Base-by-base conservation (phyloP, 2,797 vertebrate genomes). In the Numenius phaeopus region DNA sequence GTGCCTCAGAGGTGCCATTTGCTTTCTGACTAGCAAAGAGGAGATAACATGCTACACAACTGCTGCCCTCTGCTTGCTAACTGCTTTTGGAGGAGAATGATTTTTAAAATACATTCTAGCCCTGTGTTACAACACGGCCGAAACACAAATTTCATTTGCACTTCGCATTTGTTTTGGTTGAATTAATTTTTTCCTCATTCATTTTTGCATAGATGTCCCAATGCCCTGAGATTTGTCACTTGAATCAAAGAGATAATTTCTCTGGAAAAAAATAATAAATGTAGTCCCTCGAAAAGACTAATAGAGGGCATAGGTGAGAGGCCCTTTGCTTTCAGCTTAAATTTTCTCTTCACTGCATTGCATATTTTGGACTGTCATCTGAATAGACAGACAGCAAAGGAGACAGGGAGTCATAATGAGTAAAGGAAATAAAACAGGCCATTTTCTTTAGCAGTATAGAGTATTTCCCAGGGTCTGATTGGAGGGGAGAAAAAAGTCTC, bases 121-220 rank as follows among this genome's bases (percentile, higher is more conserved):
- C 54, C 62, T 34, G 18, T 75, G 71, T 88, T 84, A 75, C 16
- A 62, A 34, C 18, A 19, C 46, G 58, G 27, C 42, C 10, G 4
- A 87, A 94, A 87, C 73, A 79, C 14, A 65, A 69, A 84, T 89
- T 91, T 44, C 6, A 67, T 96, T 97, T 95, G 39, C 87, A 82
- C 2, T 2, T 71, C 37, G 10, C 42, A 32, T 62, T 94, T 96
- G 23, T 42, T 90, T 96, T 30, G 11, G 10, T 76, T 94, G 89
- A 87, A 87, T 97, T 94, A 88, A 40, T 85, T 93, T 91, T 62
- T 82, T 79, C 29, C 5, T 59, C 52, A 70, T 65, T 95, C 2
- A 34, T 73, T 89, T 69, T 71, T 93, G 40, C 18, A 44, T 42
- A 37, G 27, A 44, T 80, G 9, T 89, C n/a, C 52, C 46, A 61